Evolutionary conservation across 2,797 vertebrate genomes (phyloP).

Genomic region (Brotula barbata): DNA sequence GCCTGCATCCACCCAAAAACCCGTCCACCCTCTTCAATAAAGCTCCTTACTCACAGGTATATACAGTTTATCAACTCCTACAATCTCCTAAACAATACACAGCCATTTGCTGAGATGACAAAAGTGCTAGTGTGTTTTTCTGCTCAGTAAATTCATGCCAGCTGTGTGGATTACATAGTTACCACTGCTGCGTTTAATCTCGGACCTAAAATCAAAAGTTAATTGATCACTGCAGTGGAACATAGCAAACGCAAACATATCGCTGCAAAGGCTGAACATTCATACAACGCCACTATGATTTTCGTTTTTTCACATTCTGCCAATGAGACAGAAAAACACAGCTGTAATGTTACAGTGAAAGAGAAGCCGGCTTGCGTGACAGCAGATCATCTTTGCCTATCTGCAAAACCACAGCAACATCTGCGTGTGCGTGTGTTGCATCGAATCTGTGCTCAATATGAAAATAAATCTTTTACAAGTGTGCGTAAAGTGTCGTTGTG

Average conservation of each 20-base stretch:
- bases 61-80: slow-evolving; percentile 7
- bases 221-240: not conserved
- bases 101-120: not conserved
- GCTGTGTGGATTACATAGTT: slow-evolving; percentile 8
- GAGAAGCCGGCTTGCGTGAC: slow-evolving; percentile 52
- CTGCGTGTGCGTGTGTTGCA: slow-evolving; percentile 27
- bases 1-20: slow-evolving; percentile 9
- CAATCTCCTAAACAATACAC: not conserved
- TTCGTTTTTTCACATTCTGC: slow-evolving; percentile 4
- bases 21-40: slow-evolving; percentile 20
- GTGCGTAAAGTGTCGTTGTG: slow-evolving; percentile 42
- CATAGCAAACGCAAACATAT: slow-evolving; percentile 1
- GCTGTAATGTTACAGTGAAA: slow-evolving; percentile 22
- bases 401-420: slow-evolving; percentile 49
- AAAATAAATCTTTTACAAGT: slow-evolving; percentile 47
- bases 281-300: not conserved
- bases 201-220: not conserved
- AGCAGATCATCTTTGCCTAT: slow-evolving; percentile 47
- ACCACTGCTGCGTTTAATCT: not conserved
- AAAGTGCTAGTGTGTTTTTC: not conserved
- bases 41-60: slow-evolving; percentile 9
- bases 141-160: not conserved
- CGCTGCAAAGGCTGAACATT: slow-evolving; percentile 22
- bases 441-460: slow-evolving; percentile 43
- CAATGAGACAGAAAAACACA: slow-evolving; percentile 26